These are phyloP conservation scores for Disparrhopalites patrizii DNA, from an alignment of 2,888 invertebrate genomes.

Conservation along the genomic window DNA sequence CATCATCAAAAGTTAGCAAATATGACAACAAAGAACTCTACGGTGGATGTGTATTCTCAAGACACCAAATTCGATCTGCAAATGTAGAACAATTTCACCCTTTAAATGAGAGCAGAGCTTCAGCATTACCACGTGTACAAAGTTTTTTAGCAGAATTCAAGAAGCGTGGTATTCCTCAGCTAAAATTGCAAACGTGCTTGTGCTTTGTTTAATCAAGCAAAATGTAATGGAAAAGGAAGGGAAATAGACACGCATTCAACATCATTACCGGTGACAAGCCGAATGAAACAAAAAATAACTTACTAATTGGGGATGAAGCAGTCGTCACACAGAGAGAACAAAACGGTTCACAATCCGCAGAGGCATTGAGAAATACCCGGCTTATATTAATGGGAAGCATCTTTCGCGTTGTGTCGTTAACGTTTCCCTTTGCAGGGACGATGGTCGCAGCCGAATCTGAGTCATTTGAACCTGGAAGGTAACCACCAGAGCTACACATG, in stretches of 20 bases:
- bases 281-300: too few species aligned
- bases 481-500: neutral
- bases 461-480: slow-evolving; percentile 17
- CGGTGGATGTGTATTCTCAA: too few species aligned
- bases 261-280: neutral
- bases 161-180: neutral
- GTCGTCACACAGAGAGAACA: slow-evolving; percentile 42
- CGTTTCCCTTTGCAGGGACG: neutral
- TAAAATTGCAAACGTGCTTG: neutral
- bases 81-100: too few species aligned
- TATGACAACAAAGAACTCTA: too few species aligned
- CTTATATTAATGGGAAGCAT: slow-evolving; percentile 31
- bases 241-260: neutral
- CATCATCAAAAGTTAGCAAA: too few species aligned
- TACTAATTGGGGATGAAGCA: slow-evolving; percentile 37
- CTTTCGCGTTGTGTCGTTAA: slow-evolving; percentile 10
- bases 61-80: too few species aligned
- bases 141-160: too few species aligned
- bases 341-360: slow-evolving; percentile 45
- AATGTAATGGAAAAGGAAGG: neutral
- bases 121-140: too few species aligned
- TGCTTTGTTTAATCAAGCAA: neutral
- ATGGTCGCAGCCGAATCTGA: slow-evolving; percentile 15
- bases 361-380: slow-evolving; percentile 28
- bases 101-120: too few species aligned